A percentile compares a stretch with the other conserved stretches of the same genome.
phyloP scores from a whole-genome alignment of 1,140 invertebrate genomes.

The Drosophila kepulauana region DNA sequence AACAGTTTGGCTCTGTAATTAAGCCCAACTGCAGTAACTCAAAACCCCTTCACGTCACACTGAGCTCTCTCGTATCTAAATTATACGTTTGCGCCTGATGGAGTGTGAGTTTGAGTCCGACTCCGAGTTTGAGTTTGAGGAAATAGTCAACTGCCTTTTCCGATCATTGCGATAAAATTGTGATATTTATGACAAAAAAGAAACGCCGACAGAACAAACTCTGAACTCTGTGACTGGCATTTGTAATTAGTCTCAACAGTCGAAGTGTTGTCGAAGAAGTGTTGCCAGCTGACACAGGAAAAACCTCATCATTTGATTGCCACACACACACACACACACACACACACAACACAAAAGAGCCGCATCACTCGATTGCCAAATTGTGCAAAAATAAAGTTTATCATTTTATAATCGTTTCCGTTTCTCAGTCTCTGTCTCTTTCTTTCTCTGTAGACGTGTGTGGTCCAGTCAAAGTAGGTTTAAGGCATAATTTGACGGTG shows the following conservation, averaged over 20 bases:
- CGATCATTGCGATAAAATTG: slow-evolving; percentile 53
- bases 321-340: slow-evolving; percentile 23
- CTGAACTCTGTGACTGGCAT: slow-evolving; percentile 65
- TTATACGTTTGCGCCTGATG: background rate
- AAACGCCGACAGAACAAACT: slow-evolving; percentile 19
- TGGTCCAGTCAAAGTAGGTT: no score
- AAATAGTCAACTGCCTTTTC: slow-evolving; percentile 32
- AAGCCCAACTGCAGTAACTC: slow-evolving; percentile 1
- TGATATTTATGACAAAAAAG: slow-evolving; percentile 58
- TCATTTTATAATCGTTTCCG: slow-evolving; percentile 6
- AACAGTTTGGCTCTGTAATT: slow-evolving; percentile 49
- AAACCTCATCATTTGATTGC: slow-evolving; percentile 20
- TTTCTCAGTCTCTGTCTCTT: background rate
- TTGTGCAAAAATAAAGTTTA: slow-evolving; percentile 18
- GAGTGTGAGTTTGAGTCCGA: background rate
- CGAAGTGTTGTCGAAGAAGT: background rate
- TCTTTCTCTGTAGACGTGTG: no score
- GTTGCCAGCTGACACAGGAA: slow-evolving; percentile 23
- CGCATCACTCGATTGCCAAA: slow-evolving; percentile 21
- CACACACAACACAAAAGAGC: background rate
- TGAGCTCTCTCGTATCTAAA: no score
- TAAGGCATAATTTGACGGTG: no score
- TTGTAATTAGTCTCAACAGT: slow-evolving; percentile 61
- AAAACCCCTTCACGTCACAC: background rate
- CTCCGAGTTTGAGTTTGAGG: background rate